Evolutionary conservation across 2,797 vertebrate genomes (phyloP).

Genomic region (Myotis daubentonii): DNA sequence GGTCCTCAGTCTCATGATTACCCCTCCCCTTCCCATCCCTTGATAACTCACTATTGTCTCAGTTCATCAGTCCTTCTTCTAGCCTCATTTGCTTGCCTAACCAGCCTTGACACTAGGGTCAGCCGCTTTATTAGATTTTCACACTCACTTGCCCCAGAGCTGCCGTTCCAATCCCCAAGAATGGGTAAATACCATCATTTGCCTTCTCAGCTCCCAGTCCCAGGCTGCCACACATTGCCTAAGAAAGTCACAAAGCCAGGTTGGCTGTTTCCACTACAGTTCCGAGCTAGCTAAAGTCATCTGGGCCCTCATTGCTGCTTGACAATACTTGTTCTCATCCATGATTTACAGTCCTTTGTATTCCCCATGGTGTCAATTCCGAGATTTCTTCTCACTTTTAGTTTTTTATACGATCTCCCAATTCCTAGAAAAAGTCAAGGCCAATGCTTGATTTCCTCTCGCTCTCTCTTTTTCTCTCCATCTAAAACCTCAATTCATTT

Average conservation of each 20-base stretch:
- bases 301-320: background rate
- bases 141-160: slow-evolving; percentile 64
- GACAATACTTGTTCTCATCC: slow-evolving; percentile 27
- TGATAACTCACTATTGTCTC: slow-evolving; percentile 66
- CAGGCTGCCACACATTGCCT: slow-evolving; percentile 40
- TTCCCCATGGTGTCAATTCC: background rate
- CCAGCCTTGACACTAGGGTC: slow-evolving; percentile 76
- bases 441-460: background rate
- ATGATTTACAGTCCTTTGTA: slow-evolving; percentile 40
- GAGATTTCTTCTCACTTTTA: background rate
- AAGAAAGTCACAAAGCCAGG: slow-evolving; percentile 68
- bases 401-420: background rate
- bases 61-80: slow-evolving; percentile 73
- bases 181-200: slow-evolving; percentile 73
- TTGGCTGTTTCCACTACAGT: slow-evolving; percentile 57
- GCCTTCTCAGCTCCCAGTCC: slow-evolving; percentile 38
- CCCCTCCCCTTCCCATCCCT: slow-evolving; percentile 35
- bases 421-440: background rate
- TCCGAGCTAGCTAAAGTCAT: background rate
- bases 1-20: slow-evolving; percentile 57
- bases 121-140: slow-evolving; percentile 75
- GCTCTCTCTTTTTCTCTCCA: background rate
- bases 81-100: slow-evolving; percentile 79
- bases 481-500: background rate
- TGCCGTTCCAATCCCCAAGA: slow-evolving; percentile 69